These are phyloP conservation scores for Boulengeromyrus knoepffleri DNA, from an alignment of 2,113 vertebrate genomes.

Conservation along the genomic window DNA sequence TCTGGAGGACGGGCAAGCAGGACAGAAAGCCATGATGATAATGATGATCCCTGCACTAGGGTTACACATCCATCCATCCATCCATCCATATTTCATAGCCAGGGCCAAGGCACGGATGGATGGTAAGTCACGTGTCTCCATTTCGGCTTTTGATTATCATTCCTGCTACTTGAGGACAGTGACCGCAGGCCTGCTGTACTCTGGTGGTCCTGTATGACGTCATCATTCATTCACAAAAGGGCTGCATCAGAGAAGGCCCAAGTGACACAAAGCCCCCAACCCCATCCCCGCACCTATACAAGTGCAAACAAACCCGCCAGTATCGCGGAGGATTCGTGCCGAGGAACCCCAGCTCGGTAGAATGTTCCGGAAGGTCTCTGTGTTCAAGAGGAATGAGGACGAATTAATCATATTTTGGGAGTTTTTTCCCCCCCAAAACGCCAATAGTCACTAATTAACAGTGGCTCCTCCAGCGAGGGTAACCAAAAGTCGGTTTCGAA, in stretches of 20 bases:
- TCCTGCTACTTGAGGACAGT: not conserved
- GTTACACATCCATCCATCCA: not conserved
- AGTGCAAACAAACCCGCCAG: not conserved
- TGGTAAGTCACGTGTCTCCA: not conserved
- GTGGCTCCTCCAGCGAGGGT: constrained; percentile 21
- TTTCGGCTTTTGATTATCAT: not conserved
- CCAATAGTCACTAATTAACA: constrained; percentile 33
- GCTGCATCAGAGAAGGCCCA: not conserved
- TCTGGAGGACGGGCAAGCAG: not conserved
- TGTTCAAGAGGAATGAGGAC: constrained; percentile 7
- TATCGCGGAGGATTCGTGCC: not conserved
- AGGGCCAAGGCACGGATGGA: not conserved
- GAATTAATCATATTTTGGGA: constrained; percentile 22
- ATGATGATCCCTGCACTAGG: not conserved
- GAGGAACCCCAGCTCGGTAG: not conserved
- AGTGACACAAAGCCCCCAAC: not conserved
- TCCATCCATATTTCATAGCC: not conserved
- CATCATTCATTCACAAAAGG: not conserved
- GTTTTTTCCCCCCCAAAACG: constrained; percentile 16
- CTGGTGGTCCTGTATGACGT: not conserved
- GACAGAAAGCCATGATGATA: not conserved
- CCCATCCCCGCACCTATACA: not conserved
- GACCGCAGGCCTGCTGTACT: not conserved
- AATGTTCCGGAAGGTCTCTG: not conserved
- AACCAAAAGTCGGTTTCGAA: constrained; percentile 23